phyloP scores from a whole-genome alignment of 2,797 vertebrate species.

The Lutjanus campechanus region DNA sequence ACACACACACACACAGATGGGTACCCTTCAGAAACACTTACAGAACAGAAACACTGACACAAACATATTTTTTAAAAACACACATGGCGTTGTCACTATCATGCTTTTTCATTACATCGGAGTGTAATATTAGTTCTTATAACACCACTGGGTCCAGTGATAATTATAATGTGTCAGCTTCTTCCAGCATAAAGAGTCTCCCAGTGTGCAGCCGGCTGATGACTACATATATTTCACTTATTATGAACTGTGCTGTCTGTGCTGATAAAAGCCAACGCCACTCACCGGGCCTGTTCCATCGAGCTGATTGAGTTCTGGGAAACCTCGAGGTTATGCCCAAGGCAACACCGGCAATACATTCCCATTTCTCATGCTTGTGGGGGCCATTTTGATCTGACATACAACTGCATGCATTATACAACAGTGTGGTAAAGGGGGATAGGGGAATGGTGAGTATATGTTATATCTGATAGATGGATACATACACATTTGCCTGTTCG shows the following conservation, averaged over 20 bases:
- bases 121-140: constrained; percentile 2
- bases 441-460: not conserved
- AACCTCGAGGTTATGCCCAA: constrained; percentile 52
- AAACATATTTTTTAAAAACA: not conserved
- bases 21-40: not conserved
- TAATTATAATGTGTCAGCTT: constrained; percentile 43
- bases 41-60: not conserved
- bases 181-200: constrained; percentile 17
- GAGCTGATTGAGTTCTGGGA: constrained; percentile 65
- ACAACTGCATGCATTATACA: not conserved
- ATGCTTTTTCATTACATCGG: not conserved
- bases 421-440: not conserved
- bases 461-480: not conserved
- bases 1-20: not conserved
- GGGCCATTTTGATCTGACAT: constrained; percentile 46
- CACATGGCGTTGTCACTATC: not conserved
- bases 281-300: constrained; percentile 48
- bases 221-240: constrained; percentile 41
- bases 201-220: constrained; percentile 28
- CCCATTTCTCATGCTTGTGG: constrained; percentile 19
- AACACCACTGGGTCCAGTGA: constrained; percentile 16
- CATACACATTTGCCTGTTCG: not conserved
- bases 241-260: constrained; percentile 52
- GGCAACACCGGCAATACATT: constrained; percentile 24
- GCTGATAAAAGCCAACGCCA: constrained; percentile 33